These are phyloP conservation scores for Ctenoplectra terminalis DNA, from an alignment of 1,140 invertebrate genomes.

Conservation along the genomic window DNA sequence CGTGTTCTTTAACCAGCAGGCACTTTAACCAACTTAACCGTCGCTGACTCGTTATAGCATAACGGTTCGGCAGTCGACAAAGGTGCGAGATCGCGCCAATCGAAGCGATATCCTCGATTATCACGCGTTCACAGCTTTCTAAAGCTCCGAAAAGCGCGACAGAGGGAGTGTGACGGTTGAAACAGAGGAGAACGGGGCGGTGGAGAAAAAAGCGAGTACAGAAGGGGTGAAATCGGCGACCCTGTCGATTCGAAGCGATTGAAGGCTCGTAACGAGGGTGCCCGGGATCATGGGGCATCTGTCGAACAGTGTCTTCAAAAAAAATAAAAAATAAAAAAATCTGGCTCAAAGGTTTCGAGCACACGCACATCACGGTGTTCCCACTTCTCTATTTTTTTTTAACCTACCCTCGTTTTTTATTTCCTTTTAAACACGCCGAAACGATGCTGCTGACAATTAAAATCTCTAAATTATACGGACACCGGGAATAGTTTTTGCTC, in stretches of 20 bases:
- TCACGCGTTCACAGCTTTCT: constrained; percentile 73
- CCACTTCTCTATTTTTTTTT: neutral
- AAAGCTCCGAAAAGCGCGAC: constrained; percentile 59
- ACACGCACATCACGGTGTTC: neutral
- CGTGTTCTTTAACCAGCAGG: constrained; percentile 53
- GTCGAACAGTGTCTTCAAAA: constrained; percentile 54
- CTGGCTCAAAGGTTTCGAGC: neutral
- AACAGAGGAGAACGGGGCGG: constrained; percentile 2
- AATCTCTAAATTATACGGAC: neutral
- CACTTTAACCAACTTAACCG: constrained; percentile 61
- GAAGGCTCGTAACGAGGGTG: constrained; percentile 33
- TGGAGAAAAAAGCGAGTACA: constrained; percentile 32
- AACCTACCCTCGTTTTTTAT: neutral
- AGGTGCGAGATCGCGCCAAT: constrained; percentile 69
- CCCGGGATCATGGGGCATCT: constrained; percentile 40
- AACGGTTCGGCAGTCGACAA: constrained; percentile 71
- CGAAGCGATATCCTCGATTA: constrained; percentile 72
- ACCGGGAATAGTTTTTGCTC: neutral
- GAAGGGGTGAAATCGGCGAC: constrained; percentile 61
- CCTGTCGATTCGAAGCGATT: constrained; percentile 47
- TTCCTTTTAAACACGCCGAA: neutral
- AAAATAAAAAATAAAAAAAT: neutral
- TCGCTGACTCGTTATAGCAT: constrained; percentile 72
- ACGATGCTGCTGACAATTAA: neutral
- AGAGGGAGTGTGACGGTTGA: constrained; percentile 55